Evolutionary conservation across 2,113 vertebrate species (phyloP), one percentile per base, ranked within the genome.

Genomic region (Prinia subflava): DNA sequence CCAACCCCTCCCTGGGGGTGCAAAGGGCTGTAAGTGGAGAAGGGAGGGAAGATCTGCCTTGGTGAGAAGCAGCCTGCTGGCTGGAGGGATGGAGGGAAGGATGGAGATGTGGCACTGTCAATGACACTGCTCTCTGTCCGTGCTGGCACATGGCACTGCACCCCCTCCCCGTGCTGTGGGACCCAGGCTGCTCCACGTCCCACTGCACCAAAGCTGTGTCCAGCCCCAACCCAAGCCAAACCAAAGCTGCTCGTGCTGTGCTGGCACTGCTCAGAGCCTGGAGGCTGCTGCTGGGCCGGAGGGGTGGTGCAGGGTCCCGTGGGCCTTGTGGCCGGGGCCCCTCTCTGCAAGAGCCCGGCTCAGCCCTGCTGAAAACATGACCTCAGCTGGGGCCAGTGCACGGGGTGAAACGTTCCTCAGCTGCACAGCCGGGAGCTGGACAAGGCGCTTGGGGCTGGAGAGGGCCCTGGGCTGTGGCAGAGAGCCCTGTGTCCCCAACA

Each of bases 331-430:
- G 85, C 76, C 68, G 44, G 87, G 90, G 92, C 94, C 94, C 83
- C 83, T 78, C 83, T 95, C 53, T 5, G 85, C 88, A 49, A 76
- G 63, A 69, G 71, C 95, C 63, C 6, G 3, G 56, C 50, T 86
- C 89, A 52, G 91, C 47, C 52, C 89, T 91, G 94, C 84, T 2
- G 77, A 91, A 91, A 93, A 87, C 81, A 94, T 95, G 93, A 95
- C 94, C 91, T 97, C 95, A 92, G 87, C 87, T 91, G 96, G 90
- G 95, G 96, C 95, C 95, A 89, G 94, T 81, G 84, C 87, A 52
- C 53, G 90, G 96, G 94, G 96, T 87, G 57, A 95, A 80, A 59
- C 3, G 75, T 47, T 94, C 77, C 94, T 94, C 94, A 94, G 91
- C 94, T 92, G 92, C 28, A 0, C 0, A 2, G 68, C n/a, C 4